Percentiles rank a stretch among this genome's conserved stretches.
These are phyloP conservation scores for Semnornis frantzii DNA, from an alignment of 2,113 vertebrate genomes.

Conservation along the genomic window DNA sequence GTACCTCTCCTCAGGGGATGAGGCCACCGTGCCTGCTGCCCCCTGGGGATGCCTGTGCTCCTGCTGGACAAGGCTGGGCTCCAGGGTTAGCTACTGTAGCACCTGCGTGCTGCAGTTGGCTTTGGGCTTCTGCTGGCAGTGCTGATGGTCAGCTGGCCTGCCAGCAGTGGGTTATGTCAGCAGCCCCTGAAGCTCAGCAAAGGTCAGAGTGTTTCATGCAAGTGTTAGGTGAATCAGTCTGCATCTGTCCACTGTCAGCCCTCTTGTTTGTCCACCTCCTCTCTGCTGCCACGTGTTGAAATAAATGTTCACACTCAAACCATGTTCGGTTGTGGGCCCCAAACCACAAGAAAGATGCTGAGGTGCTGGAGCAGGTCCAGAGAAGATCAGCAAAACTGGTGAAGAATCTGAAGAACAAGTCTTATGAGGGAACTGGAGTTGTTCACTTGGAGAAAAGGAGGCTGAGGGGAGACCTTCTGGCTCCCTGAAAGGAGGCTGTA, in stretches of 20 bases:
- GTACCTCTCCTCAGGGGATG: background rate
- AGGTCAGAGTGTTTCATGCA: background rate
- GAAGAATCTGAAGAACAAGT: background rate
- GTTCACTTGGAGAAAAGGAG: background rate
- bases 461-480: background rate
- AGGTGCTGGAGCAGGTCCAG: background rate
- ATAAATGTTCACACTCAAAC: background rate
- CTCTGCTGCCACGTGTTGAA: background rate
- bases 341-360: background rate
- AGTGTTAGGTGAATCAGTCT: background rate
- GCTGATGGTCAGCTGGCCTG: background rate
- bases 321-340: background rate
- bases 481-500: background rate
- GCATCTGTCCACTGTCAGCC: background rate
- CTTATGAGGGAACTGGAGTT: background rate
- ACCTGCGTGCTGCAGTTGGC: background rate
- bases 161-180: background rate
- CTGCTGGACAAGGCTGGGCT: background rate
- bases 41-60: fast-evolving
- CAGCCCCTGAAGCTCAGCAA: fast-evolving
- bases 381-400: background rate
- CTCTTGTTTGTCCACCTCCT: background rate
- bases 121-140: background rate
- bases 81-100: background rate
- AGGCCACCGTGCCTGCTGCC: background rate